Evolutionary conservation across 1,140 invertebrate species (phyloP).

Genomic region (Zophobas atratus): DNA sequence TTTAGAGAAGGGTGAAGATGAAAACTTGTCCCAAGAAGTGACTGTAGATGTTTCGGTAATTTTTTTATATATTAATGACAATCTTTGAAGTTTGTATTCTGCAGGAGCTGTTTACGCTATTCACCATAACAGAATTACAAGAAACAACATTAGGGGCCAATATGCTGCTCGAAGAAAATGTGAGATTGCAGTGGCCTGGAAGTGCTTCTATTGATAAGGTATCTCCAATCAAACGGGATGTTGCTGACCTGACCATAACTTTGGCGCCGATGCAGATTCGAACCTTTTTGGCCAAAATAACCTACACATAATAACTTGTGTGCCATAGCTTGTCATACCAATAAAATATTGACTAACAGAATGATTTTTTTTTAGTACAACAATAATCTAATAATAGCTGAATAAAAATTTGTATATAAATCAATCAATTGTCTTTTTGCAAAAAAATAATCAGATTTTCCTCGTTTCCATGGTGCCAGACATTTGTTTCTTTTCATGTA

Average conservation of each 20-base stretch:
- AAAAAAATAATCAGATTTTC: no score
- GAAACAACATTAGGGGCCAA: constrained; percentile 59
- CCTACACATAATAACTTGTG: neutral
- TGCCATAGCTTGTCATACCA: neutral
- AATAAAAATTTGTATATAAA: neutral
- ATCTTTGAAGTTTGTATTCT: constrained; percentile 7
- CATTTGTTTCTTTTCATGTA: no score
- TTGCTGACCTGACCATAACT: constrained; percentile 39
- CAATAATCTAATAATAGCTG: neutral
- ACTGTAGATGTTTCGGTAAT: constrained; percentile 69
- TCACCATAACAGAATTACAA: constrained; percentile 52
- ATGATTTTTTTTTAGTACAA: neutral
- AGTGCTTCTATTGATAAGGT: neutral
- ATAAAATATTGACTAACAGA: neutral
- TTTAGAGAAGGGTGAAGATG: constrained; percentile 82
- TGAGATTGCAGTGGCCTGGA: constrained; percentile 41
- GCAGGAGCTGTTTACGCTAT: constrained; percentile 56
- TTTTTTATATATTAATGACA: neutral
- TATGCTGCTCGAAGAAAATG: constrained; percentile 51
- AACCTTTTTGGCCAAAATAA: constrained; percentile 55
- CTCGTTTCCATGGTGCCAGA: no score
- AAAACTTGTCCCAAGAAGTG: constrained; percentile 72
- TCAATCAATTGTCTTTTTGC: neutral
- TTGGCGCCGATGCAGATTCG: constrained; percentile 62
- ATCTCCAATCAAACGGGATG: neutral